A percentile compares a stretch with the other conserved stretches of the same genome.
phyloP scores from a whole-genome alignment of 2,888 invertebrate species.

The Troglohyphantes excavatus region DNA sequence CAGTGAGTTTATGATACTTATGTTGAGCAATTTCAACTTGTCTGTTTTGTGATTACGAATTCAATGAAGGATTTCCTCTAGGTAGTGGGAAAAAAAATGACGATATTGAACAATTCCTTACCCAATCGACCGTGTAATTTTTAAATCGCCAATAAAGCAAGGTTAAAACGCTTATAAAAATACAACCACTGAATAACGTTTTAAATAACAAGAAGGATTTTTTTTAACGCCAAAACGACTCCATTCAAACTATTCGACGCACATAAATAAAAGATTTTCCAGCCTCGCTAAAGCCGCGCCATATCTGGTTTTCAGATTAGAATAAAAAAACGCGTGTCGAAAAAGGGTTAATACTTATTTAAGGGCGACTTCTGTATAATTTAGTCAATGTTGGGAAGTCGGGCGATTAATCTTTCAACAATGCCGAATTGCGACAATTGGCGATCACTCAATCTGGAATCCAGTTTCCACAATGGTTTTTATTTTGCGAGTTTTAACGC shows the following conservation, averaged over 20 bases:
- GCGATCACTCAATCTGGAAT: constrained; percentile 17
- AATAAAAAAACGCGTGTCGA: background rate
- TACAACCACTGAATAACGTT: background rate
- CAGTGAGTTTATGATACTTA: no score
- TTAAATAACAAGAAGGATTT: background rate
- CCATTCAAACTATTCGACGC: background rate
- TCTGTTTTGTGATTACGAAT: no score
- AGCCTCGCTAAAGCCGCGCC: background rate
- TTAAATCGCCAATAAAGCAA: background rate
- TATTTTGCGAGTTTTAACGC: background rate
- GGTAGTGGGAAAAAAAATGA: no score
- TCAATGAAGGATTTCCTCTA: no score
- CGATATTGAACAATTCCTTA: background rate
- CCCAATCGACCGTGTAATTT: background rate
- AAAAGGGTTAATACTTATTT: constrained; percentile 46
- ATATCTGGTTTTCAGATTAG: constrained; percentile 40
- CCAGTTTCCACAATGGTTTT: constrained; percentile 8
- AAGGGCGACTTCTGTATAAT: constrained; percentile 44
- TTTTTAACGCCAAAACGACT: constrained; percentile 13
- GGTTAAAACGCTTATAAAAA: constrained; percentile 9
- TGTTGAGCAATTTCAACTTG: no score
- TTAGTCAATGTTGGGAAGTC: background rate
- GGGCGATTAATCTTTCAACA: constrained; percentile 55
- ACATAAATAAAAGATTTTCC: constrained; percentile 36
- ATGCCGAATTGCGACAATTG: constrained; percentile 49